Conservation (phyloP, 1,140 invertebrate genomes). For the Oryctes rhinoceros region DNA sequence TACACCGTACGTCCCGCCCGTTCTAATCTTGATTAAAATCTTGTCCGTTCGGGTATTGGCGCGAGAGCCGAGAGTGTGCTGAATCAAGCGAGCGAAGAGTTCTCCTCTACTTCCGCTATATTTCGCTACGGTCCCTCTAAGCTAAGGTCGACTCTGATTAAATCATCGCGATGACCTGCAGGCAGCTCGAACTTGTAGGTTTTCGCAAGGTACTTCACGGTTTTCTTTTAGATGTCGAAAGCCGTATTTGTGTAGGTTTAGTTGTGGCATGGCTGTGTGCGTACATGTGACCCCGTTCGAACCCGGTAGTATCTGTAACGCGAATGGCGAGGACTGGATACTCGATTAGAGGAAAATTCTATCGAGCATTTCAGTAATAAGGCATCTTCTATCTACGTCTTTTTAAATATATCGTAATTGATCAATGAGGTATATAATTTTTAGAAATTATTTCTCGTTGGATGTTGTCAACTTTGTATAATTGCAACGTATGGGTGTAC, state of each 20-base stretch:
- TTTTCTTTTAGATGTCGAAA: slow-evolving; percentile 15
- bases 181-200: not conserved
- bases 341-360: not conserved
- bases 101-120: not conserved
- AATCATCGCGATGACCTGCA: slow-evolving; percentile 8
- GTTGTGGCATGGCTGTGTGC: not conserved
- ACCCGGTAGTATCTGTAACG: not conserved
- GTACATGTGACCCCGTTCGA: slow-evolving; percentile 12
- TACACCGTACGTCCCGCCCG: not conserved
- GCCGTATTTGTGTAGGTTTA: slow-evolving; percentile 10
- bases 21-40: slow-evolving; percentile 14
- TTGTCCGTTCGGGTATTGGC: slow-evolving; percentile 11
- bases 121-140: slow-evolving; percentile 5
- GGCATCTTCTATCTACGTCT: no score
- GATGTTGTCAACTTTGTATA: no score
- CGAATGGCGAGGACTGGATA: not conserved
- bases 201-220: slow-evolving; percentile 16
- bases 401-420: no score
- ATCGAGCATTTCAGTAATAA: no score
- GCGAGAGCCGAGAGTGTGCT: not conserved
- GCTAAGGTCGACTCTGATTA: slow-evolving; percentile 11
- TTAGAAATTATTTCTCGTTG: no score
- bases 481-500: no score
- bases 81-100: not conserved
- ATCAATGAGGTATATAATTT: no score